phyloP scores from a whole-genome alignment of 2,797 vertebrate species.

The Numenius phaeopus region DNA sequence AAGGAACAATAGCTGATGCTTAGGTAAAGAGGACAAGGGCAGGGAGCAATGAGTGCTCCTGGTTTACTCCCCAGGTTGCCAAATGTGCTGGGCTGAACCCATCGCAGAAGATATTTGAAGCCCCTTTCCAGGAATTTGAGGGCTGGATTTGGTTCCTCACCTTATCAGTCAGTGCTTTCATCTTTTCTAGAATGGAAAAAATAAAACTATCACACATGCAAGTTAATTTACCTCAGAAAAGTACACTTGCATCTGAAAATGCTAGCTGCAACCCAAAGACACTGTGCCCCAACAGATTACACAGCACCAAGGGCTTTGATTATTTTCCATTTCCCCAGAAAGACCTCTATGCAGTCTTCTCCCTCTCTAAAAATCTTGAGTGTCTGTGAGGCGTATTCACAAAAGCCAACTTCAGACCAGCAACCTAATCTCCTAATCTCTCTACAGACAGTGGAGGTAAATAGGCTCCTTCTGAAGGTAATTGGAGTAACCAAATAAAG shows the following conservation, averaged over 20 bases:
- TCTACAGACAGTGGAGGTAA: background rate
- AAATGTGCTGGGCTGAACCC: background rate
- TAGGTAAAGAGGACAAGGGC: too few species aligned
- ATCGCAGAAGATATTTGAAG: background rate
- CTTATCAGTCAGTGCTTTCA: background rate
- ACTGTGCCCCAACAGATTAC: background rate
- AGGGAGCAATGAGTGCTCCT: background rate
- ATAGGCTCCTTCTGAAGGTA: background rate
- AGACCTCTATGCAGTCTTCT: background rate
- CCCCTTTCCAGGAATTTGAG: background rate
- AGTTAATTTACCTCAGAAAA: background rate
- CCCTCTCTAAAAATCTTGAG: background rate
- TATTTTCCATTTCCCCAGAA: background rate
- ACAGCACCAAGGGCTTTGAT: accelerated
- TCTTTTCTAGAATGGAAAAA: background rate
- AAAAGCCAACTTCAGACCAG: background rate
- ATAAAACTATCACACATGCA: background rate
- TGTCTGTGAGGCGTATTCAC: accelerated
- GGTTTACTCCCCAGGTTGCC: background rate
- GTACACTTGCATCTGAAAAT: background rate
- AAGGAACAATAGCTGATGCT: background rate
- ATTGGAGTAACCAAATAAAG: background rate
- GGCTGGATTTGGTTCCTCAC: accelerated
- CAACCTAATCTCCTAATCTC: background rate
- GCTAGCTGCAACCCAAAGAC: background rate